A percentile compares a stretch with the other conserved stretches of the same genome.
Conservation (phyloP, 2,888 invertebrate species). For the Aphodius granarius region DNA sequence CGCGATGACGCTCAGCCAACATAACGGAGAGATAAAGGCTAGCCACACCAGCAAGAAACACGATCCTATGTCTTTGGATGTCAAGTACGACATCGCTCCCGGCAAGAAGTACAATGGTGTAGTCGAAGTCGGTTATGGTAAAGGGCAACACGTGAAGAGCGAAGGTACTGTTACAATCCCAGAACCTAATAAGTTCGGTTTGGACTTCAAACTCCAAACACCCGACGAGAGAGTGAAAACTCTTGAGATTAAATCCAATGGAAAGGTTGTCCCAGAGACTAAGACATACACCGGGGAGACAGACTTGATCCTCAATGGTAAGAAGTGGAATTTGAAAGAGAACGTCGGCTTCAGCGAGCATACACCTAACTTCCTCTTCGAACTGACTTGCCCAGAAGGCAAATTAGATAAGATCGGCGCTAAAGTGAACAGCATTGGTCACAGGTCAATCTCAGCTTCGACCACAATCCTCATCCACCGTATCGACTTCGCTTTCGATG, state of each 20-base stretch:
- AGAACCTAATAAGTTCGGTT: conserved; percentile 50
- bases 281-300: conserved; percentile 49
- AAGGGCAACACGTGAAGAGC: conserved; percentile 51
- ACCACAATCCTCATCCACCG: conserved; percentile 44
- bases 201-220: conserved; percentile 53
- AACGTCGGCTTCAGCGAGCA: conserved; percentile 58
- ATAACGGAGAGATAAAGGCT: conserved; percentile 37
- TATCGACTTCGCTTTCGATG: conserved; percentile 57
- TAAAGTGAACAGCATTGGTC: conserved; percentile 54
- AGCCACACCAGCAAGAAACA: conserved; percentile 51
- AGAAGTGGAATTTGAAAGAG: conserved; percentile 60
- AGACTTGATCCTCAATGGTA: conserved; percentile 59
- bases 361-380: conserved; percentile 61
- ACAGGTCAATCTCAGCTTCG: conserved; percentile 62
- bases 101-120: conserved; percentile 41
- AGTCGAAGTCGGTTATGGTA: conserved; percentile 43
- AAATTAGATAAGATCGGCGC: conserved; percentile 50
- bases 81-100: conserved; percentile 42
- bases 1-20: conserved; percentile 13
- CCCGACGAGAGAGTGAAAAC: conserved; percentile 57
- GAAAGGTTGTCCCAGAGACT: conserved; percentile 47
- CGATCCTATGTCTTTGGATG: conserved; percentile 51
- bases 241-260: conserved; percentile 55
- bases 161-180: conserved; percentile 44
- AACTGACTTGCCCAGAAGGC: conserved; percentile 58